Base-by-base conservation (phyloP, 2,888 invertebrate genomes). In the Choreutis nemorana region DNA sequence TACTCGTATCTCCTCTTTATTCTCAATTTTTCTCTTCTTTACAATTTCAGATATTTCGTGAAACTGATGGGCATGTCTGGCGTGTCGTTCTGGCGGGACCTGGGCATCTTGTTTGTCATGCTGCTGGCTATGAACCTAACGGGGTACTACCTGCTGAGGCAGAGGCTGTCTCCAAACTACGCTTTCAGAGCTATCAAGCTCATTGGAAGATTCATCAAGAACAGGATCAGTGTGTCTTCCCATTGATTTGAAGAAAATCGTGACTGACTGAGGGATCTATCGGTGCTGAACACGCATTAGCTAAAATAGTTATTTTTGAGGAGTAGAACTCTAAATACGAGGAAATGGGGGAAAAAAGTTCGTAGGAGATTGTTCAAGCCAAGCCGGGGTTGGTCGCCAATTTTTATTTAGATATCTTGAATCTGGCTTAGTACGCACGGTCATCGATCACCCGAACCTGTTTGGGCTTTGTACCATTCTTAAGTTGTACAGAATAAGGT, bases 61-160 rank as follows among this genome's bases (percentile, higher is more conserved):
- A 80, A 83, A 40, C 75, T 86, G 14, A 85, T 91, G 81, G 88
- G 90, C 2, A 89, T 91, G 85, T 83, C 87, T 3, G 79, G 87
- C 21, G 79, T 83, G 0, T 81, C 84, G 2, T 88, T 86, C 49
- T 84, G 88, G 83, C 50, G 84, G 11, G 87, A 91, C 39, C 67
- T 91, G 2, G 47, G 65, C 0, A 86, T 86, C 3, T 62, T 93
- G n/a, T 31, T 83, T 0, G 37, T 63, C 0, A 87, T 86, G 50
- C 77, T 87, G 13, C 26, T 90, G 0, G 37, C 83, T 0, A 87
- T 90, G 57, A 87, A 89, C 40, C 55, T 83, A 1, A 59, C 83
- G 1, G 83, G 85, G 0, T 92, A 87, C 62, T 90, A 91, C 54
- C 66, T 91, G 37, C 68, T 92, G 8, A 78, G 86, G 31, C 87